Conservation (phyloP, 1,140 invertebrate genomes). For the Zaprionus tsacasi region DNA sequence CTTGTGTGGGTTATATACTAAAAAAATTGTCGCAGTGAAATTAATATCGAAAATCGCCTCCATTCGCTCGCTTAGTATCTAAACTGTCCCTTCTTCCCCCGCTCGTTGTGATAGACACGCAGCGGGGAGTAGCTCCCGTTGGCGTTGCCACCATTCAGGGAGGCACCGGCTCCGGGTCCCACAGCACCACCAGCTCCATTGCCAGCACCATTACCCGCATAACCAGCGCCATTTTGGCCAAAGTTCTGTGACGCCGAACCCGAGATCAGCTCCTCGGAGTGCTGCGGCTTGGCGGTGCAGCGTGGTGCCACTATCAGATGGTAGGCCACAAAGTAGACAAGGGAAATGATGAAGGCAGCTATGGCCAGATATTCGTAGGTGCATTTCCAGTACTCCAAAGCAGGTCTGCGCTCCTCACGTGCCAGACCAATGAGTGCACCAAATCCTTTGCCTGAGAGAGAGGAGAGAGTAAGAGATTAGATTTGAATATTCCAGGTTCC, state of each 20-base stretch:
- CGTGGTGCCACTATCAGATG: constrained; percentile 89
- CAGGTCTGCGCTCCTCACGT: constrained; percentile 80
- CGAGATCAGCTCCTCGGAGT: constrained; percentile 85
- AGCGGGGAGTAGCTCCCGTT: constrained; percentile 90
- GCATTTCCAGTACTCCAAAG: constrained; percentile 72
- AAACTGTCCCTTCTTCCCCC: constrained; percentile 91
- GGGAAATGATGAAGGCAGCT: constrained; percentile 86
- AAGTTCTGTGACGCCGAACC: constrained; percentile 84
- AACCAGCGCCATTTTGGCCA: constrained; percentile 57
- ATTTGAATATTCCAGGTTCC: too few relatives aligned
- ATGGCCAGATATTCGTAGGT: constrained; percentile 87
- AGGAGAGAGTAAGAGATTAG: not conserved
- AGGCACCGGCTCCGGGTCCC: constrained; percentile 33
- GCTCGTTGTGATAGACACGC: constrained; percentile 90
- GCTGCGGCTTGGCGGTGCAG: constrained; percentile 87
- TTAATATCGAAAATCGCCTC: not conserved
- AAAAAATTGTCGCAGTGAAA: constrained; percentile 25
- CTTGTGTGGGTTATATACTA: constrained; percentile 4
- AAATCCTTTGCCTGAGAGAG: constrained; percentile 87
- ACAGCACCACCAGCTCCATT: constrained; percentile 42
- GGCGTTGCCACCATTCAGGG: constrained; percentile 74
- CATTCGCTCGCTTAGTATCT: constrained; percentile 86
- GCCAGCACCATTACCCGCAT: constrained; percentile 60
- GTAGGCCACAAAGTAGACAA: constrained; percentile 89
- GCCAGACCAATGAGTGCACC: constrained; percentile 87